Evolutionary conservation across 2,797 vertebrate species (phyloP).

Genomic region (Tachyglossus aculeatus): DNA sequence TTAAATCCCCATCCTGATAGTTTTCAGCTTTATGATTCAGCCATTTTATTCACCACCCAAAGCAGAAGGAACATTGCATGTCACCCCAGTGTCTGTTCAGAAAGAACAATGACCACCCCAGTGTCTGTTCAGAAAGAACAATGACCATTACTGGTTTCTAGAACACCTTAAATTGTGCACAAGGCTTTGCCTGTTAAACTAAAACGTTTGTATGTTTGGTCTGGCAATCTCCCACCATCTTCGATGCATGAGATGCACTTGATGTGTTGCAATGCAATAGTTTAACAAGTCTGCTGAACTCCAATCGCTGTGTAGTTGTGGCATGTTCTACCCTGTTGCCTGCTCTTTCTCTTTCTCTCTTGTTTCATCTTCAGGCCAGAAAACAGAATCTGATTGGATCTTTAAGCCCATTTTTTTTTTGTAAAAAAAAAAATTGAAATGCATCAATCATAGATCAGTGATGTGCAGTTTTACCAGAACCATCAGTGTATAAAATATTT

Average conservation of each 20-base stretch:
- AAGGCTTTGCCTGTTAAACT: constrained; percentile 6
- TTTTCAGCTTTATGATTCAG: too few species aligned
- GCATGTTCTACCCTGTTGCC: constrained; percentile 33
- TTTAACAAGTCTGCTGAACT: constrained; percentile 24
- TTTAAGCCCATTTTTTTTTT: not conserved
- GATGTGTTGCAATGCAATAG: not conserved
- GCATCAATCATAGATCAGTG: constrained; percentile 14
- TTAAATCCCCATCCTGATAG: too few species aligned
- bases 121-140: too few species aligned
- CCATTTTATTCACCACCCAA: too few species aligned
- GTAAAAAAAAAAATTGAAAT: too few species aligned
- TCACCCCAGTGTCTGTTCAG: too few species aligned
- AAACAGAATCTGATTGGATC: constrained; percentile 16
- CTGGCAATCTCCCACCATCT: constrained; percentile 1
- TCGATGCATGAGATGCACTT: not conserved
- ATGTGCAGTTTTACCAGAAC: constrained; percentile 54
- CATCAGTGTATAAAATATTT: constrained; percentile 30
- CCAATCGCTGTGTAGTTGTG: not conserved
- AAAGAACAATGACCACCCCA: too few species aligned
- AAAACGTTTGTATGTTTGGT: constrained; percentile 1
- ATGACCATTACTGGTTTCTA: not conserved
- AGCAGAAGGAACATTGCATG: too few species aligned
- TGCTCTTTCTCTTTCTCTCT: constrained; percentile 22
- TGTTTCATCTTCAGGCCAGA: constrained; percentile 20
- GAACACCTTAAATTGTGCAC: not conserved